Evolutionary conservation across 1,140 invertebrate genomes (phyloP), one percentile per base, ranked within the genome.

Genomic region (Potamilus streckersoni): DNA sequence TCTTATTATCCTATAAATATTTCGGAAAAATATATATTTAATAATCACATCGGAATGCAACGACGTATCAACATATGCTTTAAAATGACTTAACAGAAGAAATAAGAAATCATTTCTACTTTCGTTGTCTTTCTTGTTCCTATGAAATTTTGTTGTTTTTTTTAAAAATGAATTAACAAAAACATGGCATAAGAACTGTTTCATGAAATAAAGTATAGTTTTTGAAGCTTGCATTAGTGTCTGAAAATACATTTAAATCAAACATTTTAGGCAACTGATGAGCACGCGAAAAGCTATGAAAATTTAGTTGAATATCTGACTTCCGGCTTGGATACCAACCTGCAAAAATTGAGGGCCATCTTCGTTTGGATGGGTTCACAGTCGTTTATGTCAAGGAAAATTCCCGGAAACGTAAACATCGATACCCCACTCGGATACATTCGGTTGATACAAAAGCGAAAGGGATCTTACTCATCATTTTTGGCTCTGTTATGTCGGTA

Each of bases 291-390:
- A n/a, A 59, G 59, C 59, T 76, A 67, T 58, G 31, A 67, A 20
- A 63, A 71, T 16, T 49, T 76, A 16, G 68, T 72, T 19, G 23
- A 23, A 13, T 68, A 76, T 59, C 69, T 76, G 2, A 76, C 69
- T 11, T 14, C n/a, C 31, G 20, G 38, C 1, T 76, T 69, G 65
- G 72, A 63, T 15, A 60, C 55, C 20, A 69, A 76, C 64, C 64
- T 76, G 15, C 69, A 76, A 55, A 76, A 76, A 27, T 69, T 72
- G 5, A 62, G 75, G 13, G 68, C 75, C n/a, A 67, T 76, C 19
- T 72, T 76, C 61, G 55, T 67, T 16, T 76, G 75, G 75, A 76
- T 76, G 75, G 63, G 60, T 17, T 20, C 20, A 15, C 75, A 76
- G 58, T 20, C 14, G n/a, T 66, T 71, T n/a, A 20, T 56, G 57